A percentile compares a stretch with the other conserved stretches of the same genome.
phyloP scores from a whole-genome alignment of 37 sponge, comb jelly and placozoan genomes.

The Ephydatia muelleri region DNA sequence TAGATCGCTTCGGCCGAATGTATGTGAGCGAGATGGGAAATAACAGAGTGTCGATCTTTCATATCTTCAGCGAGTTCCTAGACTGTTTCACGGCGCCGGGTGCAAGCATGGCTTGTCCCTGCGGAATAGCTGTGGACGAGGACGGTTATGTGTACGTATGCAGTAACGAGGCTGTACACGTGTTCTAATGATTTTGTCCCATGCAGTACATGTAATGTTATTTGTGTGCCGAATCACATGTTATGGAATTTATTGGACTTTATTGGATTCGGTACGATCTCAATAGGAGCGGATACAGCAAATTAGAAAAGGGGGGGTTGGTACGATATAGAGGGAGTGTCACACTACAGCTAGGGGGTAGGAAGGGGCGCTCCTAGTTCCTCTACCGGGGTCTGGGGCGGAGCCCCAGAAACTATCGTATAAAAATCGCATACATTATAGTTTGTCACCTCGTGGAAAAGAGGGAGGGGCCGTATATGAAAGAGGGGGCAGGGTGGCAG shows the following conservation, averaged over 20 bases:
- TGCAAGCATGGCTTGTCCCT: constrained; percentile 63
- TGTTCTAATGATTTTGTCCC: constrained; percentile 30
- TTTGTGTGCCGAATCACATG: not conserved
- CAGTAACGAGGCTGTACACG: constrained; percentile 39
- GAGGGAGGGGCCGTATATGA: too few species aligned
- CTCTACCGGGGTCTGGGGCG: too few species aligned
- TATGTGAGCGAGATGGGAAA: constrained; percentile 63
- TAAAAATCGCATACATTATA: too few species aligned
- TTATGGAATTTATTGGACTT: not conserved
- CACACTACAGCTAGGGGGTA: too few species aligned
- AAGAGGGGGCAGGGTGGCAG: too few species aligned
- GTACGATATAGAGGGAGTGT: too few species aligned
- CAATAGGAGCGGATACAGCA: constrained; percentile 18
- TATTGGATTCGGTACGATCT: constrained; percentile 11
- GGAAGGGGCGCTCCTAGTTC: too few species aligned
- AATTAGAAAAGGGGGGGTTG: constrained; percentile 33
- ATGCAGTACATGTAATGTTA: not conserved
- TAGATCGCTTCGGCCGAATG: constrained; percentile 44
- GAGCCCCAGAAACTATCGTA: too few species aligned
- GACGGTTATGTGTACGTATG: constrained; percentile 64
- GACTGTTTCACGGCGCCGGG: constrained; percentile 64
- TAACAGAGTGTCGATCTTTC: constrained; percentile 60
- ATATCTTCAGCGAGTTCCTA: constrained; percentile 55
- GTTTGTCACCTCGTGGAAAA: too few species aligned
- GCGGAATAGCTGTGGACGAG: constrained; percentile 39